Base-by-base conservation (phyloP, 2,797 vertebrate species). In the Sternarchorhynchus goeldii region DNA sequence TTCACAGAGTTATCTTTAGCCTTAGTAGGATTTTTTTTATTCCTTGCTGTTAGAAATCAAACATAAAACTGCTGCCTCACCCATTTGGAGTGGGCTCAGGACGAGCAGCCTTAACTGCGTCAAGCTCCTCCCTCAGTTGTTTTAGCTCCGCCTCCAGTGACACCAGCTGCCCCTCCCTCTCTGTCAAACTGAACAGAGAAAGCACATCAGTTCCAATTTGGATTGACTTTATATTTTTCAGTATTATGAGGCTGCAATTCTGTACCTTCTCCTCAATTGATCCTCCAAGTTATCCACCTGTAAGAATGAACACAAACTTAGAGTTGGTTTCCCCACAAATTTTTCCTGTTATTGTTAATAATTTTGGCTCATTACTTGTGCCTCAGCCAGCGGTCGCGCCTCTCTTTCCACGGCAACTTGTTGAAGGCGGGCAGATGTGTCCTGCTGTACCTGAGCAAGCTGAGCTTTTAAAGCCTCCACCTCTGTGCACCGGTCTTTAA, bases 401-500 rank as follows among this genome's bases (percentile, higher is more conserved):
- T 94, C 93, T 0, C 90, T 90, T 39, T 84, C 73, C 90, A 92
- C 56, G 75, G 87, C 76, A 93, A 89, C 66, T 86, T 91, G 0
- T 57, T 34, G 82, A 12, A 12, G 45, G 45, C 12, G 45, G 45
- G 12, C 12, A 12, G 45, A 3, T 91, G 90, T 0, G 0, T 77
- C 50, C 82, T 86, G 74, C 66, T 75, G 2, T 7, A 88, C 88
- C 64, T 91, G 91, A 25, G 86, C 80, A 55, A 95, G 87, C 74
- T 93, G 91, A 57, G 85, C 77, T 2, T 89, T 93, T n/a, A 95
- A 77, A 2, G 10, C 82, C 45, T 89, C 90, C 64, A 94, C 81
- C 82, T 96, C 94, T 63, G 91, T 87, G 3, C 89, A 85, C 56
- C 91, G 92, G 75, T 83, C 91, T 85, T 93, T 92, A 67, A 93